A percentile compares a stretch with the other conserved stretches of the same genome.
These are phyloP conservation scores for Caenorhabditis brenneri DNA, from an alignment of 1,140 invertebrate species.

Conservation along the genomic window DNA sequence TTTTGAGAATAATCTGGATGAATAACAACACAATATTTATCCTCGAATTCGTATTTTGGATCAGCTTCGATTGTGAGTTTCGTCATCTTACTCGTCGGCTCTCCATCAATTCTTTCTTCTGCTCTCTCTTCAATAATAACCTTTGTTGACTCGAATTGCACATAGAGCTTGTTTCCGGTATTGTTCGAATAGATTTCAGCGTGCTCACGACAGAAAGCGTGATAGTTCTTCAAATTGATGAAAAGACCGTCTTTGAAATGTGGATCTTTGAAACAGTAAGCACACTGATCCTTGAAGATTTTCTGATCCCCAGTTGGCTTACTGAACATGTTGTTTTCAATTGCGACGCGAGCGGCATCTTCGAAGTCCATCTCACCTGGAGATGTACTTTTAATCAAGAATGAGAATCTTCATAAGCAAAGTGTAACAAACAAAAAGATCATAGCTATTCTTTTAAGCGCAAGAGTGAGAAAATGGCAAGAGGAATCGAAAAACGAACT, in stretches of 20 bases:
- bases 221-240: slow-evolving; percentile 85
- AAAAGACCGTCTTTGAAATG: slow-evolving; percentile 84
- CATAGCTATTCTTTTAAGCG: too few species aligned
- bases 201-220: slow-evolving; percentile 84
- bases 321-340: neutral
- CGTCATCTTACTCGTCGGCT: slow-evolving; percentile 72
- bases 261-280: slow-evolving; percentile 93
- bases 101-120: slow-evolving; percentile 79
- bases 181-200: slow-evolving; percentile 80
- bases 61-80: slow-evolving; percentile 86
- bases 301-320: slow-evolving; percentile 71
- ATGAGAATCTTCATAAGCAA: neutral
- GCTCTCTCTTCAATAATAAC: slow-evolving; percentile 84
- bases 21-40: slow-evolving; percentile 59
- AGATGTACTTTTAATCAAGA: neutral
- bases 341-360: neutral
- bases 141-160: slow-evolving; percentile 79
- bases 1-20: slow-evolving; percentile 49
- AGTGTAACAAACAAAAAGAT: too few species aligned
- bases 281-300: slow-evolving; percentile 98
- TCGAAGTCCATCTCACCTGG: slow-evolving; percentile 17
- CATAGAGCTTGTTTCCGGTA: slow-evolving; percentile 82
- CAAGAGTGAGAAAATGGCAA: too few species aligned
- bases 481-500: too few species aligned
- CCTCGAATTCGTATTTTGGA: slow-evolving; percentile 76